A percentile compares a stretch with the other conserved stretches of the same genome.
Evolutionary conservation across 2,888 invertebrate genomes (phyloP).

Genomic region (Orgyia antiqua): DNA sequence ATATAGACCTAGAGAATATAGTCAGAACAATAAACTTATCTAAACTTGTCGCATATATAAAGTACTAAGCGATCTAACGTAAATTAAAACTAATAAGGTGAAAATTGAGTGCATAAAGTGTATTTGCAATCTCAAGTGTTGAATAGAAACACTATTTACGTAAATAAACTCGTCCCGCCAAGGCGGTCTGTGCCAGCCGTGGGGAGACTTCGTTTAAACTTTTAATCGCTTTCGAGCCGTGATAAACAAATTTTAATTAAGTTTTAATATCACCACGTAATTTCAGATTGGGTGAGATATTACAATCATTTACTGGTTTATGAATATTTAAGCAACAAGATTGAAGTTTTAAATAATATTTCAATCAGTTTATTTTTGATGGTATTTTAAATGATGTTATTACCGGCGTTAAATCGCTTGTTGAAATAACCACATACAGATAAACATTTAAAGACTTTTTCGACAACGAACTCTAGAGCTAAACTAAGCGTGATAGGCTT

Average conservation of each 20-base stretch:
- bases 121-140: slow-evolving; percentile 33
- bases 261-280: slow-evolving; percentile 78
- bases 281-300: no score
- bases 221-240: slow-evolving; percentile 76
- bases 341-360: slow-evolving; percentile 5
- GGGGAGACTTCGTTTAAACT: slow-evolving; percentile 69
- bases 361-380: slow-evolving; percentile 2
- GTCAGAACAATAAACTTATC: no score
- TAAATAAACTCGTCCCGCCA: slow-evolving; percentile 24
- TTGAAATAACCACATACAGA: background rate
- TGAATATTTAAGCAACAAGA: no score
- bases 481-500: background rate
- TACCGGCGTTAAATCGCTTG: background rate
- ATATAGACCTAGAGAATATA: no score
- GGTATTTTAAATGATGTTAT: background rate
- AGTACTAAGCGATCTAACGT: no score
- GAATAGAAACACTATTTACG: slow-evolving; percentile 57
- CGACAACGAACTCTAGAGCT: background rate
- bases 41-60: no score
- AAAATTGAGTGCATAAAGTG: no score
- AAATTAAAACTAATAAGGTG: no score
- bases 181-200: slow-evolving; percentile 49
- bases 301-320: no score
- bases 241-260: slow-evolving; percentile 77
- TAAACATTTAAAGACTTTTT: background rate